A percentile compares a stretch with the other conserved stretches of the same genome.
Conservation (phyloP, 92 coral and sea anemone species). For the Desmophyllum pertusum region DNA sequence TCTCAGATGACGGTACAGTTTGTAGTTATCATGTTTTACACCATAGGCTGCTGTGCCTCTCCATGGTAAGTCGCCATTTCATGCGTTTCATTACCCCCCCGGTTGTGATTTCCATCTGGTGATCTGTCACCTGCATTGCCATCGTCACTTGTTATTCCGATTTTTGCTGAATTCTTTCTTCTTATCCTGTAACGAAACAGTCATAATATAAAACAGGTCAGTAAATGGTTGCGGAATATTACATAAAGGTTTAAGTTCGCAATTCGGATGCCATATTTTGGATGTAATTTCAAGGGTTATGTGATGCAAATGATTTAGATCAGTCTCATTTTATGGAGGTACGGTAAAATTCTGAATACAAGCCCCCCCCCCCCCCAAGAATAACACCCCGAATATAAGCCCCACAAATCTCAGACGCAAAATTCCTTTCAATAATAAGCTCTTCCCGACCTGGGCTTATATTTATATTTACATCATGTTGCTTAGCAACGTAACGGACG, state of each 20-base stretch:
- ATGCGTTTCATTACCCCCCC: not conserved
- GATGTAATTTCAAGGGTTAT: too few relatives aligned
- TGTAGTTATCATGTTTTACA: not conserved
- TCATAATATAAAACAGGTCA: not conserved
- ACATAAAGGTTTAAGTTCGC: too few relatives aligned
- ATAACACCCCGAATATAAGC: too few relatives aligned
- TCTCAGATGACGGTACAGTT: not conserved
- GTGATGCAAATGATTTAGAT: too few relatives aligned
- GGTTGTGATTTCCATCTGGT: not conserved
- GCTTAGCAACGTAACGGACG: not conserved
- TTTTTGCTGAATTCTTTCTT: not conserved
- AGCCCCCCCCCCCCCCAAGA: too few relatives aligned
- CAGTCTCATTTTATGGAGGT: too few relatives aligned
- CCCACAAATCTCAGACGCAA: too few relatives aligned
- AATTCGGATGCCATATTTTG: too few relatives aligned
- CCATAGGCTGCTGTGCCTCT: not conserved
- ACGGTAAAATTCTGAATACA: too few relatives aligned
- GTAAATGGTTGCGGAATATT: not conserved
- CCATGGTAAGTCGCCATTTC: conserved; percentile 7
- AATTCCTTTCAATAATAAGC: too few relatives aligned
- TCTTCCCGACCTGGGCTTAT: too few relatives aligned
- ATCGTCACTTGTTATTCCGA: not conserved
- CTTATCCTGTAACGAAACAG: conserved; percentile 4
- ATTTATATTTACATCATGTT: too few relatives aligned
- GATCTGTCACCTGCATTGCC: not conserved